Evolutionary conservation across 2,113 vertebrate species (phyloP).

Genomic region (Podarcis raffonei): DNA sequence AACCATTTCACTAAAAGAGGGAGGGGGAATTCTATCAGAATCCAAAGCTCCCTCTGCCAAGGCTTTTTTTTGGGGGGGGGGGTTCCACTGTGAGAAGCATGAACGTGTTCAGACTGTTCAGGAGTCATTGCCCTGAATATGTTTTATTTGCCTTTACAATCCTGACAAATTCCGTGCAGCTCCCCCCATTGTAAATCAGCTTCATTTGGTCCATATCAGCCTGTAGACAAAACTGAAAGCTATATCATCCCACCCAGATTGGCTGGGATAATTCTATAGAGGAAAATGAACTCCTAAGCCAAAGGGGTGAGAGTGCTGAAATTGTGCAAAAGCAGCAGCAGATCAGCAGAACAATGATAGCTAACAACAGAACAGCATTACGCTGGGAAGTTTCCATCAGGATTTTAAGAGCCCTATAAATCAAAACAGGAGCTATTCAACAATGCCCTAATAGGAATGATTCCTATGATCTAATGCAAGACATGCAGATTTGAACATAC

Average conservation of each 20-base stretch:
- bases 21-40: not conserved
- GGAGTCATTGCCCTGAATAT: not conserved
- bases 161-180: too few species aligned
- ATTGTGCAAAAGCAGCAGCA: not conserved
- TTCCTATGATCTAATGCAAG: not conserved
- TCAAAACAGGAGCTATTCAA: not conserved
- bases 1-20: conserved; percentile 50
- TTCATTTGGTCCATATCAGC: not conserved
- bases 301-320: not conserved
- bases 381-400: not conserved
- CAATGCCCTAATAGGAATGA: not conserved
- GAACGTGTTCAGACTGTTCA: not conserved
- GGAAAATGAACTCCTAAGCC: not conserved
- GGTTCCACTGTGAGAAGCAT: not conserved
- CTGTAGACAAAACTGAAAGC: not conserved
- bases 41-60: not conserved
- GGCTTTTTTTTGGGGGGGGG: too few species aligned
- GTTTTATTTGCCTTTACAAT: not conserved
- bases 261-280: not conserved
- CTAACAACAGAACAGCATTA: not conserved
- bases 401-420: not conserved
- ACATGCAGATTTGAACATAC: not conserved
- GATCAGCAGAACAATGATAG: not conserved
- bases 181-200: not conserved
- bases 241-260: not conserved